Percentiles rank a stretch among this genome's conserved stretches.
These are phyloP conservation scores for Diuraphis noxia DNA, from an alignment of 1,140 invertebrate species.

Conservation along the genomic window DNA sequence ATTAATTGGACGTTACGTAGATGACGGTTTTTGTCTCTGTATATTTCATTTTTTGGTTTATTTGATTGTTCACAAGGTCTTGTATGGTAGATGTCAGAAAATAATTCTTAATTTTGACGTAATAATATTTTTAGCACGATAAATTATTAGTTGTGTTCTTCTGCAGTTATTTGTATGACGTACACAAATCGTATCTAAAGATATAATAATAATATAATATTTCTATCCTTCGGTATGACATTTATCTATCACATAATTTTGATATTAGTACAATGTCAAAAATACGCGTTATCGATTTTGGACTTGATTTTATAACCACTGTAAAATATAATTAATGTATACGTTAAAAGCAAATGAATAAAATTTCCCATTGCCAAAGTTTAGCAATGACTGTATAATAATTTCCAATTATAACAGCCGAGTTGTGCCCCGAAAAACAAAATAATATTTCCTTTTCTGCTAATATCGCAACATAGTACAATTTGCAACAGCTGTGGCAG, in stretches of 20 bases:
- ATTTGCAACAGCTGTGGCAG: not conserved
- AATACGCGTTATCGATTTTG: not conserved
- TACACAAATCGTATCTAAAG: not conserved
- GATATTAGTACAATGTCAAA: not conserved
- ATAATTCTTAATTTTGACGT: not conserved
- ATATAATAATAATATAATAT: not conserved
- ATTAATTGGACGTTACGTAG: not conserved
- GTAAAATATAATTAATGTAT: not conserved
- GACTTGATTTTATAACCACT: not conserved
- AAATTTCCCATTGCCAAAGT: not conserved
- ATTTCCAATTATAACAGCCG: slow-evolving; percentile 6
- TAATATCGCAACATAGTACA: slow-evolving; percentile 8
- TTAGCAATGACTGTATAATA: slow-evolving; percentile 2
- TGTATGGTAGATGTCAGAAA: not conserved
- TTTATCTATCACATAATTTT: too few relatives aligned
- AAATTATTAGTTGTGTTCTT: not conserved
- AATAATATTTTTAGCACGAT: not conserved
- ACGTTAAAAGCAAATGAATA: slow-evolving; percentile 9
- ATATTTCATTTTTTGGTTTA: not conserved
- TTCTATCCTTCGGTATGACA: not conserved
- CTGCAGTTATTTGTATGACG: not conserved
- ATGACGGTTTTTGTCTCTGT: not conserved
- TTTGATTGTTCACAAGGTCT: not conserved
- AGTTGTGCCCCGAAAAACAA: not conserved
- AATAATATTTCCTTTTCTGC: not conserved